Evolutionary conservation across 2,888 invertebrate species (phyloP).

Genomic region (Pantelozetes paolii): DNA sequence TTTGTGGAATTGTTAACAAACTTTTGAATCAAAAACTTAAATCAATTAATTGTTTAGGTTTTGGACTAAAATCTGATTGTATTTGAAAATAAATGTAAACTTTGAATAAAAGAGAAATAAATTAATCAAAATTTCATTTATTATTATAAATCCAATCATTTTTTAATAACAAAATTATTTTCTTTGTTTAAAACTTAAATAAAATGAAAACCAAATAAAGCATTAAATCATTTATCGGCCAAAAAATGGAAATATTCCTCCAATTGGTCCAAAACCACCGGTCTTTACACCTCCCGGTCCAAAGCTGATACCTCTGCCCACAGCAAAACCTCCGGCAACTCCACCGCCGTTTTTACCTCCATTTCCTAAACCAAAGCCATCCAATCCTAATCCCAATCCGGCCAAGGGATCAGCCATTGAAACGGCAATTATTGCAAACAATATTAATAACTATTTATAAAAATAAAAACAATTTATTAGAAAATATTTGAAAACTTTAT

Average conservation of each 20-base stretch:
- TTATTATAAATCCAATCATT: not conserved
- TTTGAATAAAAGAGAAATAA: not conserved
- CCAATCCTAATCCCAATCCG: not conserved
- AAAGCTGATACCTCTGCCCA: not conserved
- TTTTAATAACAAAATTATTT: no score
- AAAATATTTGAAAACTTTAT: not conserved
- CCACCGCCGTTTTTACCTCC: not conserved
- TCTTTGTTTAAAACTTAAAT: no score
- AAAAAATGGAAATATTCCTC: conserved; percentile 18
- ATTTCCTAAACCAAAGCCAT: conserved; percentile 2
- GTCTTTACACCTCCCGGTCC: conserved; percentile 19
- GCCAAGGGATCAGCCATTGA: not conserved
- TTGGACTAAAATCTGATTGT: no score
- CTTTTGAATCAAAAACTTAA: no score
- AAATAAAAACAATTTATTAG: not conserved
- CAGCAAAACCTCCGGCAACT: not conserved
- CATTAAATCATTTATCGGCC: not conserved
- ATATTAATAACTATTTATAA: not conserved
- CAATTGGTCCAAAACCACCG: conserved; percentile 1
- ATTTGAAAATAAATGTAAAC: not conserved
- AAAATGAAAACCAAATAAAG: not conserved
- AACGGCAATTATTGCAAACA: not conserved
- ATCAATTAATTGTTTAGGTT: no score
- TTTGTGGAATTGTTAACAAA: no score
- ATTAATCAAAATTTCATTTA: not conserved